These are phyloP conservation scores for Mesorhabditis spiculigera DNA, from an alignment of 2,888 invertebrate genomes.

Conservation along the genomic window DNA sequence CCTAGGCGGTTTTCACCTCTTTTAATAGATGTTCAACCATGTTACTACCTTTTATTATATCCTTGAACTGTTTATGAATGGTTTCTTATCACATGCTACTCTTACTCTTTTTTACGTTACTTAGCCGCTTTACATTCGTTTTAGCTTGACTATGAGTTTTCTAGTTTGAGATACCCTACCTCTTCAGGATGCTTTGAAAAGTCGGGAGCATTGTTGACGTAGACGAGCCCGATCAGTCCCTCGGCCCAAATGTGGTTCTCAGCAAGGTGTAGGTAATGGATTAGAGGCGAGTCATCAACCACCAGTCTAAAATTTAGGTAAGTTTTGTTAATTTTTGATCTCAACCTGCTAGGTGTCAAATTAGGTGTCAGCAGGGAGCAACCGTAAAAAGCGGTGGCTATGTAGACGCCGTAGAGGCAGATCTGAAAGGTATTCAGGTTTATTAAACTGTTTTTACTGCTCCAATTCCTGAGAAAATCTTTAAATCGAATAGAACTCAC, in stretches of 20 bases:
- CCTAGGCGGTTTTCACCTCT: no score
- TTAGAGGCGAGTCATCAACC: conserved; percentile 57
- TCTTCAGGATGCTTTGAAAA: conserved; percentile 48
- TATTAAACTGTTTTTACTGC: no score
- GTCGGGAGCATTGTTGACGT: conserved; percentile 56
- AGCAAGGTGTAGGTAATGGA: conserved; percentile 52
- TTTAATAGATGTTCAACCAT: not conserved
- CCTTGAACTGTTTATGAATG: not conserved
- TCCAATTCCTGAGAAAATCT: not conserved
- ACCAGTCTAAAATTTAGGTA: conserved; percentile 15
- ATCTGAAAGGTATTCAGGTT: conserved; percentile 18
- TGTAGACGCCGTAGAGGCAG: conserved; percentile 48
- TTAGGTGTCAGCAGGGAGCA: conserved; percentile 53
- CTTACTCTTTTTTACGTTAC: not conserved
- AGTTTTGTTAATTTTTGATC: not conserved
- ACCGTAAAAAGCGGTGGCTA: conserved; percentile 51
- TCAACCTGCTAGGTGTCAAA: conserved; percentile 51
- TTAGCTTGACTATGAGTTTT: not conserved
- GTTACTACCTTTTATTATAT: not conserved
- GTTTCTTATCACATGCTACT: not conserved
- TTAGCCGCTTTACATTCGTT: conserved; percentile 20
- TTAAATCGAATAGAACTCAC: conserved; percentile 13
- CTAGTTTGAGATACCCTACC: conserved; percentile 19
- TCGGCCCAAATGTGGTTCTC: conserved; percentile 56
- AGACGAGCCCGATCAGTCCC: conserved; percentile 55